Evolutionary conservation across 2,113 vertebrate species (phyloP).

Genomic region (Ptilorrhoa leucosticta): DNA sequence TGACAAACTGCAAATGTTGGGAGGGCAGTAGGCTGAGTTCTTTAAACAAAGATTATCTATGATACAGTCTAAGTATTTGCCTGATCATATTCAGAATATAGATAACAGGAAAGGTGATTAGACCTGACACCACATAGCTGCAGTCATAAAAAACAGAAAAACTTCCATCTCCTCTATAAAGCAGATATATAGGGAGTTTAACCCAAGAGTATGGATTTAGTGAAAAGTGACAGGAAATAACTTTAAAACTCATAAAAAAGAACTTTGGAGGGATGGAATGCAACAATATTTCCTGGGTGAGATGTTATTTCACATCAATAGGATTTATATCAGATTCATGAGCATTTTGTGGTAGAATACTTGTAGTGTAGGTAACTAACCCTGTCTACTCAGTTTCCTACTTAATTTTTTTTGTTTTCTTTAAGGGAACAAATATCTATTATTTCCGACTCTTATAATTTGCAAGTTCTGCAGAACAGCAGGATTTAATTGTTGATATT

Average conservation of each 20-base stretch:
- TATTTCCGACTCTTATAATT: neutral
- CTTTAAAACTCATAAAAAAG: neutral
- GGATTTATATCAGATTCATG: neutral
- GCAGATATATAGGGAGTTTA: neutral
- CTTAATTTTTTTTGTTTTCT: neutral
- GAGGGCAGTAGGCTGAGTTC: neutral
- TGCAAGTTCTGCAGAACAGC: neutral
- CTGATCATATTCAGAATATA: neutral
- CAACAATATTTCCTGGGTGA: neutral
- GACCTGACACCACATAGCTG: neutral
- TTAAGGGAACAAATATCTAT: neutral
- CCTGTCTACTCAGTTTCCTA: neutral
- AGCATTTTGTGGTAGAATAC: neutral
- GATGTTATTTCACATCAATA: neutral
- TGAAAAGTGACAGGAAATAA: neutral
- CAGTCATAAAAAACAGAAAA: neutral
- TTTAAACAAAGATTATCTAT: neutral
- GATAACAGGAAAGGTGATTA: neutral
- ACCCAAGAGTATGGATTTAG: neutral
- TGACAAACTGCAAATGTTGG: neutral
- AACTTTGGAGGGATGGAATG: neutral
- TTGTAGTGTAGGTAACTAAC: neutral
- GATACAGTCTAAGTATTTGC: neutral
- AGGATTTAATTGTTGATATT: neutral
- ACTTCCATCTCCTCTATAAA: neutral